Base-by-base conservation (phyloP, 2,888 invertebrate species). In the Lathronympha strigana region DNA sequence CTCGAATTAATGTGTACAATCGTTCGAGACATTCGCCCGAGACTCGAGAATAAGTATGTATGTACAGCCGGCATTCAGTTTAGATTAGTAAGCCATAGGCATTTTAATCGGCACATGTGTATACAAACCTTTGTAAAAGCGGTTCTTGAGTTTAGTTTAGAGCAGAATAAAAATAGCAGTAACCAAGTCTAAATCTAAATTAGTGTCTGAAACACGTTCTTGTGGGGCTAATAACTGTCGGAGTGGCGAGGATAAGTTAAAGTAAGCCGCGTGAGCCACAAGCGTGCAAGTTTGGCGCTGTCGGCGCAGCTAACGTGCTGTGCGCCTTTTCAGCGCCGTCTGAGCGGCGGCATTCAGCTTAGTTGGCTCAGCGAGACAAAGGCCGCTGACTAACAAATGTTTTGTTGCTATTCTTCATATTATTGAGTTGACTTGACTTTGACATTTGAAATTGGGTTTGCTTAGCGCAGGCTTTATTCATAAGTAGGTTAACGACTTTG, bases 291-390 rank as follows among this genome's bases (percentile, higher is more conserved):
- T 79, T 80, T 77, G 70, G 61, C 72, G 73, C 71, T 76, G 70
- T 70, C 47, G 38, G 21, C 50, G 58, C 55, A 36, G n/a, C 51
- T 68, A 70, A 71, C 70, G 63, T 69, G 70, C 71, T 69, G 70
- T 75, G 73, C 73, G 81, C 77, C 83, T 82, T 86, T 84, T 86
- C 76, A 79, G 69, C 67, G 74, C 72, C 72, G 74, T 70, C 76
- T 78, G 72, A 80, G 72, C 73, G 73, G 73, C 71, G 71, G 74
- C 76, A 80, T 81, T 83, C 77, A 77, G 79, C 77, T 76, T 74
- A 82, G 78, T 77, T 75, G 78, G 76, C 78, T 81, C 75, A 71
- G 71, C 70, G 73, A 67, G 73, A 71, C 71, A 69, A 67, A 72
- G 71, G 69, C 54, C 57, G 70, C 66, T 67, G 67, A 68, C 72